Percentiles rank a stretch among this genome's conserved stretches.
These are phyloP conservation scores for Agrochola circellaris DNA, from an alignment of 2,888 invertebrate species.

Conservation along the genomic window DNA sequence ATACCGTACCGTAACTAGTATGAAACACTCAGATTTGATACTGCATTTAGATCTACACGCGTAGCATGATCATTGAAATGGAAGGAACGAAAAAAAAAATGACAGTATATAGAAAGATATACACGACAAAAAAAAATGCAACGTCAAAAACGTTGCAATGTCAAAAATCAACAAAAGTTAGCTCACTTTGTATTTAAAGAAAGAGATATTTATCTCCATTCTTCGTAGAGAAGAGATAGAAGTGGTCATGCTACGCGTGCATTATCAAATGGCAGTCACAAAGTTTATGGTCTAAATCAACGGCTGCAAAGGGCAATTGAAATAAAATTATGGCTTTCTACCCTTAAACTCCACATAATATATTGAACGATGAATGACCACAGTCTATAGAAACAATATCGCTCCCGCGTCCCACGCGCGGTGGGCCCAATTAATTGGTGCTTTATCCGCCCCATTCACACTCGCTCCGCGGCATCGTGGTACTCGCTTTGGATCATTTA, in stretches of 20 bases:
- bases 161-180: neutral
- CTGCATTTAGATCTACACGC: neutral
- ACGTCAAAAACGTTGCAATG: no score
- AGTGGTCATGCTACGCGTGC: neutral
- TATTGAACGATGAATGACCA: neutral
- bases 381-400: conserved; percentile 2
- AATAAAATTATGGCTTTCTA: neutral
- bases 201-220: neutral
- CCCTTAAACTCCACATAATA: neutral
- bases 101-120: neutral
- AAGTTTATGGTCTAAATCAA: neutral
- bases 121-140: no score
- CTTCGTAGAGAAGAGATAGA: neutral
- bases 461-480: neutral
- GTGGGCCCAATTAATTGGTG: conserved; percentile 34
- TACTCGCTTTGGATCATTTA: neutral
- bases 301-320: neutral
- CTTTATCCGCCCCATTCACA: conserved; percentile 19
- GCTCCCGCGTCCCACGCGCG: conserved; percentile 6
- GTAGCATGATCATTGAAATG: neutral
- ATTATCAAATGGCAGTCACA: neutral
- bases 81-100: neutral
- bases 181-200: neutral
- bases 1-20: no score
- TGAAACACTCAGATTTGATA: neutral